phyloP scores from a whole-genome alignment of 2,797 vertebrate species.

The Streptopelia turtur region DNA sequence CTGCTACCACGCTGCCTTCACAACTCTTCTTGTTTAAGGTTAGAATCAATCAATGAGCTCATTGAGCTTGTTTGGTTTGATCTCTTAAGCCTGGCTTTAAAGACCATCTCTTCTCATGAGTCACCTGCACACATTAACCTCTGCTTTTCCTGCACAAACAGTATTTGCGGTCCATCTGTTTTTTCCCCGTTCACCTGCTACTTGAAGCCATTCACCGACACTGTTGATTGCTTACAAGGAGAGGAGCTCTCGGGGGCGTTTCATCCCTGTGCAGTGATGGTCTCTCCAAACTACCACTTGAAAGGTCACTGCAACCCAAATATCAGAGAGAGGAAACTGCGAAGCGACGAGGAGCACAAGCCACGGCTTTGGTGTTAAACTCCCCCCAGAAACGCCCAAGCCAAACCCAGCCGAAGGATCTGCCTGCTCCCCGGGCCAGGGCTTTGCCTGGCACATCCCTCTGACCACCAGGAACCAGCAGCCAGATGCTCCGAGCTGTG shows the following conservation, averaged over 20 bases:
- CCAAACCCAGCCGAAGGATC: not conserved
- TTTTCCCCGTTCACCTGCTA: not conserved
- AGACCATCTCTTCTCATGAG: not conserved
- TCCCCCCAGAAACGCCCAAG: fast-evolving
- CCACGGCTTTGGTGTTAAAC: not conserved
- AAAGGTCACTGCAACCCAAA: not conserved
- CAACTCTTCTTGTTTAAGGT: not conserved
- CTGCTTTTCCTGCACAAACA: not conserved
- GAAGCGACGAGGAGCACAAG: not conserved
- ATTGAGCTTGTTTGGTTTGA: not conserved
- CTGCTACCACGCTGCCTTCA: too few species aligned
- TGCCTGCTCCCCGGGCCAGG: fast-evolving
- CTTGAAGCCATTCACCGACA: not conserved
- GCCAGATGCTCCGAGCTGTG: not conserved
- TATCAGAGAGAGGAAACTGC: not conserved
- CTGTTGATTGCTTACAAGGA: not conserved
- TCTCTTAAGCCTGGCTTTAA: not conserved
- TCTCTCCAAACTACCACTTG: not conserved
- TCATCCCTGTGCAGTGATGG: not conserved
- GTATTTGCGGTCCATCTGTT: not conserved
- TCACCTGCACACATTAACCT: not conserved
- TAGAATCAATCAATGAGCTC: not conserved
- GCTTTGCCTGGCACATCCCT: too few species aligned
- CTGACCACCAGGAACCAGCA: fast-evolving
- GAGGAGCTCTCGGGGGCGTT: not conserved